Evolutionary conservation across 2,113 vertebrate species (phyloP), one percentile per base, ranked within the genome.

Genomic region (Saccopteryx leptura): DNA sequence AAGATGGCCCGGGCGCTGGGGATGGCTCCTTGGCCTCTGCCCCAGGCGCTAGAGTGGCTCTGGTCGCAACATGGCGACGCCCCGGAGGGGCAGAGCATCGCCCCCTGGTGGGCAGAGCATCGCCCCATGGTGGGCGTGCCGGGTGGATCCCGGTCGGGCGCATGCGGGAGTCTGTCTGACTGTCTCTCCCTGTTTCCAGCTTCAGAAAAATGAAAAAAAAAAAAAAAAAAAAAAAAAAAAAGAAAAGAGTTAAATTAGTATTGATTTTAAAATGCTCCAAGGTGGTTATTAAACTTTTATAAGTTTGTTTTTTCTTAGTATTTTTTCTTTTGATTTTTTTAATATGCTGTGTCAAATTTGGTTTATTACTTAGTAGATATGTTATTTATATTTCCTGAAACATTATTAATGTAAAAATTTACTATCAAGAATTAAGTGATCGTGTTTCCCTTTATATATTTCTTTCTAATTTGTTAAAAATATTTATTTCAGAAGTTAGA

Each of bases 381-480:
- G 79, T 14, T 74, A 54, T 95, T 97, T 97, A 33, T 88, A 86
- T 97, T 98, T 96, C 93, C 83, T 61, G 33, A 81, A 91, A 50
- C 86, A 60, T 90, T 92, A 69, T 96, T 94, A 50, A 76, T 83
- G 69, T 86, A 74, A 97, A 92, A 83, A 0, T 0, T 19, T 46
- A 58, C n/a, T 87, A 24, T 89, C 28, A 58, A 48, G n/a, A 76
- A 58, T 92, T 85, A 86, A 92, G 23, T 54, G 52, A 48, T 63
- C 21, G 54, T 75, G n/a, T 78, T 74, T 90, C 9, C 54, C 24
- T 78, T 71, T 89, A 19, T 81, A 18, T 82, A 60, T 86, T 68
- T 82, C 23, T 86, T 80, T 79, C 46, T 69, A 8, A 79, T 88
- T 92, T 63, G 5, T 72, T 75, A 90, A 84, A 82, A 90, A 91